Evolutionary conservation across 2,888 invertebrate species (phyloP).

Genomic region (Thalpophila matura): DNA sequence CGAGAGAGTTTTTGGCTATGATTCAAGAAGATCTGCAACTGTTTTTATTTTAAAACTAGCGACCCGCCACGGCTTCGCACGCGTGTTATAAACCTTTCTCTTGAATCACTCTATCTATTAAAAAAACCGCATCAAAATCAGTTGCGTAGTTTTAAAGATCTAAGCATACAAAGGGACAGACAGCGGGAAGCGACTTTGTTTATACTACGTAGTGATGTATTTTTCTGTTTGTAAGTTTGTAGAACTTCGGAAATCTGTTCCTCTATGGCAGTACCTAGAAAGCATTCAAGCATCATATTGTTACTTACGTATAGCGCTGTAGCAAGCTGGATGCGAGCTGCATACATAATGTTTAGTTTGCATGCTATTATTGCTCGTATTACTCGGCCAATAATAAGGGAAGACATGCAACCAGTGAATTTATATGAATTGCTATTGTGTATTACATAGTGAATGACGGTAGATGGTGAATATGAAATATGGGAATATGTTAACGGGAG

Average conservation of each 20-base stretch:
- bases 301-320: conserved; percentile 32
- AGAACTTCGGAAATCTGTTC: conserved; percentile 21
- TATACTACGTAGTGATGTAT: too few species aligned
- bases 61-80: too few species aligned
- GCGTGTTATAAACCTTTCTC: too few species aligned
- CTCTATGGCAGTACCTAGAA: conserved; percentile 14
- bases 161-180: too few species aligned
- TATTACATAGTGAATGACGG: conserved; percentile 8
- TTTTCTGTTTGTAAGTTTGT: neutral
- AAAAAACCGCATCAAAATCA: too few species aligned
- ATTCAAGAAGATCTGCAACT: too few species aligned
- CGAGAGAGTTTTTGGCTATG: too few species aligned
- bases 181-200: too few species aligned
- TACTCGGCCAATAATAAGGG: conserved; percentile 55
- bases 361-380: conserved; percentile 70
- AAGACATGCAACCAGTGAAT: conserved; percentile 58
- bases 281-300: conserved; percentile 37
- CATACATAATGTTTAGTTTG: conserved; percentile 71
- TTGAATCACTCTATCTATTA: too few species aligned
- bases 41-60: too few species aligned
- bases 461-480: conserved; percentile 26
- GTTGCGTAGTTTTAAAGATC: too few species aligned
- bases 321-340: conserved; percentile 59
- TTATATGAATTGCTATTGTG: conserved; percentile 45
- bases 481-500: conserved; percentile 16